phyloP scores from a whole-genome alignment of 2,113 vertebrate species.

The Hiodon alosoides region DNA sequence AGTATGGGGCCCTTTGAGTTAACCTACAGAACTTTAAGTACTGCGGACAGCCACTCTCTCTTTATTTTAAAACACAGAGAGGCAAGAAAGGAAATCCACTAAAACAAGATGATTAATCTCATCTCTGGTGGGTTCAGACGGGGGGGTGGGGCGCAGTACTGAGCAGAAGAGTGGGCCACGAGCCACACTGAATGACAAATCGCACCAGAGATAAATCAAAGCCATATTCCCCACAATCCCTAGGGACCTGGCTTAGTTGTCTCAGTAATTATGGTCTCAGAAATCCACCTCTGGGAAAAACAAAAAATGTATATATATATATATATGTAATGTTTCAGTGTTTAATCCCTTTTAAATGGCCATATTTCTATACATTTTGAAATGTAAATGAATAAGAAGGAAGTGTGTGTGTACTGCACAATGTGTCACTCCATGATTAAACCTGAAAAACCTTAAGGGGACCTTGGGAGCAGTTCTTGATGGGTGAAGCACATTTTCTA shows the following conservation, averaged over 20 bases:
- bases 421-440: background rate
- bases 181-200: background rate
- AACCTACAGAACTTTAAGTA: background rate
- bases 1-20: background rate
- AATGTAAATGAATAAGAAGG: background rate
- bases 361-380: conserved; percentile 4
- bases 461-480: background rate
- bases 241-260: background rate
- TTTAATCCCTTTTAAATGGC: conserved; percentile 10
- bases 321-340: background rate
- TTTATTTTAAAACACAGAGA: background rate
- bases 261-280: conserved; percentile 4
- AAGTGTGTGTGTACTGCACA: background rate
- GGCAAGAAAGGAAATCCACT: background rate
- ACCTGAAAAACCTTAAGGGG: background rate
- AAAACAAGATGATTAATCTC: background rate
- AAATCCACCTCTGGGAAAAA: background rate
- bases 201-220: background rate
- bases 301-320: background rate
- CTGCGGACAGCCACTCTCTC: background rate
- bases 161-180: background rate
- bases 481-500: background rate
- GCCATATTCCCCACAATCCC: background rate
- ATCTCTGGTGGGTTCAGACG: background rate
- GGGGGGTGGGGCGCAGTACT: background rate